Conservation (phyloP, 1,140 invertebrate genomes). For the Mercenaria mercenaria region DNA sequence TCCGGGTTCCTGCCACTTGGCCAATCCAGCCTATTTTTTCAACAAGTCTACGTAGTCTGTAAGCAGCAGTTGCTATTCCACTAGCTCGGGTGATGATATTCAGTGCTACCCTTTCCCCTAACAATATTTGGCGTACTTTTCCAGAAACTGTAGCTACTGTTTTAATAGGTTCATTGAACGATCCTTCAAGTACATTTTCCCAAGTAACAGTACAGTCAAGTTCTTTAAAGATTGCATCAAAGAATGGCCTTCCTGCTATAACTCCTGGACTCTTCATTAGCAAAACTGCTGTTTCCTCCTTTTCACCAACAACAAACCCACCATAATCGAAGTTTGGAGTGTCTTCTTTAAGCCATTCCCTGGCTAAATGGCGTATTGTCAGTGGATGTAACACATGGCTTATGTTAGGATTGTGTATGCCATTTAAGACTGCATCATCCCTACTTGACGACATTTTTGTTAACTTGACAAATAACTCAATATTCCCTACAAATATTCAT, state of each 20-base stretch:
- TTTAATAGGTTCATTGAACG: conserved; percentile 74
- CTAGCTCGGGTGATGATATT: conserved; percentile 86
- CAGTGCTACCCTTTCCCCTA: conserved; percentile 86
- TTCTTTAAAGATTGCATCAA: conserved; percentile 86
- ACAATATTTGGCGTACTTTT: conserved; percentile 84
- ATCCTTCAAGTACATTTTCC: conserved; percentile 81
- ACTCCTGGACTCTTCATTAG: conserved; percentile 85
- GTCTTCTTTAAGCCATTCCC: conserved; percentile 85
- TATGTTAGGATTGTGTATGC: conserved; percentile 72
- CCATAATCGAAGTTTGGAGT: conserved; percentile 85
- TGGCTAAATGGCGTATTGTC: conserved; percentile 78
- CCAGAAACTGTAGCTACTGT: conserved; percentile 84
- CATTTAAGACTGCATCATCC: conserved; percentile 66
- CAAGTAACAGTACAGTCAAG: conserved; percentile 85
- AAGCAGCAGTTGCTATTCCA: conserved; percentile 86
- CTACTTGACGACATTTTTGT: conserved; percentile 29
- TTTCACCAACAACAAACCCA: conserved; percentile 85
- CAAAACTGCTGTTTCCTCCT: conserved; percentile 82
- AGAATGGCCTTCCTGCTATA: conserved; percentile 86
- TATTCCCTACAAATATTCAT: too few species aligned
- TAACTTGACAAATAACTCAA: neutral
- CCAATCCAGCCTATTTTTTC: conserved; percentile 82
- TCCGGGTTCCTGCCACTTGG: conserved; percentile 86
- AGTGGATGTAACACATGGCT: conserved; percentile 80
- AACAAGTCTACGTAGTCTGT: conserved; percentile 73